These are phyloP conservation scores for Sardina pilchardus DNA, from an alignment of 2,113 vertebrate species.

Conservation along the genomic window DNA sequence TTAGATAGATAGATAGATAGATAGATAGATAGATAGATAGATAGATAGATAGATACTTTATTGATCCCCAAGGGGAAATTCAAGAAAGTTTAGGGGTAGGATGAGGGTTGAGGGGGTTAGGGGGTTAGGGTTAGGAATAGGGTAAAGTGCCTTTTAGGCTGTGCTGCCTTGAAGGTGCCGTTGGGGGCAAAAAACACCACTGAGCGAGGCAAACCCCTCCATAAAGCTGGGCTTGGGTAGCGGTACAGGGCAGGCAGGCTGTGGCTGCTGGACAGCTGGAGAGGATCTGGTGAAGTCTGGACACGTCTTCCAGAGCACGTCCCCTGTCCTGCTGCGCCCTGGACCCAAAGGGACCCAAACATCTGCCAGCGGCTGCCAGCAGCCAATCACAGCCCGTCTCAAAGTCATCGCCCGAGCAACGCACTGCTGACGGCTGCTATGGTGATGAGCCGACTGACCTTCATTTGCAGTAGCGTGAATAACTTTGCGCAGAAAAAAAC, in stretches of 20 bases:
- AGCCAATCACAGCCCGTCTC: not conserved
- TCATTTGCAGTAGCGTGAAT: not conserved
- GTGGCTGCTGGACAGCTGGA: not conserved
- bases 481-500: conserved; percentile 1
- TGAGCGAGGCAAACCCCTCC: no score
- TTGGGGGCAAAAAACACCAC: no score
- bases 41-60: no score
- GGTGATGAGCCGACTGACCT: not conserved
- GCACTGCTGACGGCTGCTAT: not conserved
- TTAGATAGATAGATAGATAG: no score
- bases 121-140: no score
- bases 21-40: no score
- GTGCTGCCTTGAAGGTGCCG: no score
- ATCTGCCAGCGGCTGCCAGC: not conserved
- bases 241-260: not conserved
- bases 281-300: not conserved
- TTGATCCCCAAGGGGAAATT: no score
- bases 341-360: not conserved
- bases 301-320: not conserved
- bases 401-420: not conserved
- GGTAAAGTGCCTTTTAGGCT: no score
- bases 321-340: not conserved
- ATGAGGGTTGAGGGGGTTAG: no score
- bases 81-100: no score
- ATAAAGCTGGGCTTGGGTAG: not conserved